Evolutionary conservation across 2,888 invertebrate species (phyloP).

Genomic region (Drosophila subsilvestris): DNA sequence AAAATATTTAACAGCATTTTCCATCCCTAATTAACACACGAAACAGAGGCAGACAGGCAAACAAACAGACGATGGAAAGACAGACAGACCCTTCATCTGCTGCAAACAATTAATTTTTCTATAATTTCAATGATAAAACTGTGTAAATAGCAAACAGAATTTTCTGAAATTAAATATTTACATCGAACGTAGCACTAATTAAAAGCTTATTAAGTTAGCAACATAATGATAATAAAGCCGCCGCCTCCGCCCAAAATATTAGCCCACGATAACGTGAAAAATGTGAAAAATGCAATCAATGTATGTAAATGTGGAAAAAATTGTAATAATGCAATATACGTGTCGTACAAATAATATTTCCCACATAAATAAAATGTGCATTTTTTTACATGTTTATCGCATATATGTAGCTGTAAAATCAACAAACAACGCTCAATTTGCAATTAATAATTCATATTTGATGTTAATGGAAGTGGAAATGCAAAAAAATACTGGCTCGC

Average conservation of each 20-base stretch:
- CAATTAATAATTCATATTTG: conserved; percentile 64
- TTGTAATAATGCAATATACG: conserved; percentile 3
- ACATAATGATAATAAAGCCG: conserved; percentile 33
- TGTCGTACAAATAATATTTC: conserved; percentile 3
- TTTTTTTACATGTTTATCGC: conserved; percentile 1
- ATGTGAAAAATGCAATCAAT: background rate
- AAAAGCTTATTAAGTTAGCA: conserved; percentile 53
- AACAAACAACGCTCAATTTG: conserved; percentile 56
- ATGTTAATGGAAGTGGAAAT: background rate
- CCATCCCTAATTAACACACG: background rate
- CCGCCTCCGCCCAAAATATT: conserved; percentile 23
- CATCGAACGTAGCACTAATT: conserved; percentile 52
- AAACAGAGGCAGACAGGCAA: background rate
- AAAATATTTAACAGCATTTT: background rate
- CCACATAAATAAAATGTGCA: background rate
- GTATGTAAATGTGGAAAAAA: background rate
- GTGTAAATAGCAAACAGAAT: background rate
- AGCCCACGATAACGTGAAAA: conserved; percentile 27
- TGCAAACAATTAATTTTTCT: conserved; percentile 42
- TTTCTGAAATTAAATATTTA: conserved; percentile 48
- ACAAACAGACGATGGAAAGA: background rate
- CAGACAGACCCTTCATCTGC: background rate
- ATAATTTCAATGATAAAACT: conserved; percentile 12
- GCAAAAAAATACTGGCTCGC: background rate
- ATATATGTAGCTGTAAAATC: conserved; percentile 56